Evolutionary conservation across 64 coral and sea anemone genomes (phyloP).

Genomic region (Orbicella faveolata): DNA sequence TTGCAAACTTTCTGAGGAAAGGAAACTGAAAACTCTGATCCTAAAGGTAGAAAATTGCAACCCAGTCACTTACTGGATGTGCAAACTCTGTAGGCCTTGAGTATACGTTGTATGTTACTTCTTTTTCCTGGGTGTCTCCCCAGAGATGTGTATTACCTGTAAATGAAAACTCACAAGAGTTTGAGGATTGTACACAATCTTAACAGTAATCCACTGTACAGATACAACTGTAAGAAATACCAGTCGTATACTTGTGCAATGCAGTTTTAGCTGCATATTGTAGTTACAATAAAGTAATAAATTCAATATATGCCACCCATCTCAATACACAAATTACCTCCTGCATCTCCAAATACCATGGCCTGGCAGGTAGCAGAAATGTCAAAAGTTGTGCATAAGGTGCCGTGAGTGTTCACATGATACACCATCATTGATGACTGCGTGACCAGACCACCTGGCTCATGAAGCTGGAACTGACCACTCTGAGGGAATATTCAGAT

Average conservation of each 20-base stretch:
- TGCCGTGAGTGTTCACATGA: conserved; percentile 86
- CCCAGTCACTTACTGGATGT: conserved; percentile 48
- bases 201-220: too few relatives aligned
- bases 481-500: conserved; percentile 35
- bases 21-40: too few relatives aligned
- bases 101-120: conserved; percentile 72
- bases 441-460: conserved; percentile 75
- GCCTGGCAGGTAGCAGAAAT: conserved; percentile 85
- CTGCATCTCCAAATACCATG: conserved; percentile 90
- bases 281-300: too few relatives aligned
- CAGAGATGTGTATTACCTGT: conserved; percentile 86
- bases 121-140: conserved; percentile 78
- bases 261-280: too few relatives aligned
- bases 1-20: too few relatives aligned
- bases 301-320: background rate
- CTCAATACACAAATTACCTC: conserved; percentile 44
- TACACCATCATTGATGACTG: conserved; percentile 97
- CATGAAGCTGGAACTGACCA: conserved; percentile 85
- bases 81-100: conserved; percentile 87
- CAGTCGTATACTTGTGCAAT: too few relatives aligned
- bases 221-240: too few relatives aligned
- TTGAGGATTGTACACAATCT: background rate
- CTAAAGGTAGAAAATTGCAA: background rate
- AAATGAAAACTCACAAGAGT: background rate
- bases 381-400: conserved; percentile 78